Conservation (phyloP, 1,140 invertebrate species). For the Rhagoletis pomonella region DNA sequence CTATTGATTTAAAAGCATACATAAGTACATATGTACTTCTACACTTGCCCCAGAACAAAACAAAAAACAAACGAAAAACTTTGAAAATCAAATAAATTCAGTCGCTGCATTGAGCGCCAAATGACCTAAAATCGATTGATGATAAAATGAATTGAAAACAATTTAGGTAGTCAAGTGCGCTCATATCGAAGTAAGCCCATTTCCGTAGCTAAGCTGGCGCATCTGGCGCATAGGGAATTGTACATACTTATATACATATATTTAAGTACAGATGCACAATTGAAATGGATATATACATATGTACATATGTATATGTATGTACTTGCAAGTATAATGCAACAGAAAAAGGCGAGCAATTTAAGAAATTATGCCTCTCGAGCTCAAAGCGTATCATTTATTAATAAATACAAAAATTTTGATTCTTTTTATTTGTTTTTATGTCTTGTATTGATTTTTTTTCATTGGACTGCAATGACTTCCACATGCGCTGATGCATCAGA, state of each 20-base stretch:
- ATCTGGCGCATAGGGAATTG: too few species aligned
- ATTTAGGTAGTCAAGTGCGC: background rate
- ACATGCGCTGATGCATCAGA: background rate
- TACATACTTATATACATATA: too few species aligned
- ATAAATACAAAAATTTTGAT: background rate
- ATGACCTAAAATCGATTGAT: background rate
- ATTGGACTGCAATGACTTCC: background rate
- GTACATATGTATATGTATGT: background rate
- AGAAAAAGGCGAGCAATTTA: background rate
- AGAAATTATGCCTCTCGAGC: conserved; percentile 1
- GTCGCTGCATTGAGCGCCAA: background rate
- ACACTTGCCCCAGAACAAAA: too few species aligned
- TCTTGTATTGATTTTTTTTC: background rate
- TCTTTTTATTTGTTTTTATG: background rate
- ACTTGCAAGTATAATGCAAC: background rate
- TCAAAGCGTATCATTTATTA: conserved; percentile 10
- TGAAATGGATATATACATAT: background rate
- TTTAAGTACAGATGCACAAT: background rate
- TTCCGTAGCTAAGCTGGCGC: background rate
- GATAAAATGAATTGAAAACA: conserved; percentile 34
- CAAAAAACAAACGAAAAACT: too few species aligned
- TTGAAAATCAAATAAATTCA: too few species aligned
- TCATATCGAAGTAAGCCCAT: background rate
- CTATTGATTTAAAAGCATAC: too few species aligned
- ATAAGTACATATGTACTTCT: too few species aligned